Evolutionary conservation across 2,888 invertebrate genomes (phyloP).

Genomic region (Orthonychiurus folsomi): DNA sequence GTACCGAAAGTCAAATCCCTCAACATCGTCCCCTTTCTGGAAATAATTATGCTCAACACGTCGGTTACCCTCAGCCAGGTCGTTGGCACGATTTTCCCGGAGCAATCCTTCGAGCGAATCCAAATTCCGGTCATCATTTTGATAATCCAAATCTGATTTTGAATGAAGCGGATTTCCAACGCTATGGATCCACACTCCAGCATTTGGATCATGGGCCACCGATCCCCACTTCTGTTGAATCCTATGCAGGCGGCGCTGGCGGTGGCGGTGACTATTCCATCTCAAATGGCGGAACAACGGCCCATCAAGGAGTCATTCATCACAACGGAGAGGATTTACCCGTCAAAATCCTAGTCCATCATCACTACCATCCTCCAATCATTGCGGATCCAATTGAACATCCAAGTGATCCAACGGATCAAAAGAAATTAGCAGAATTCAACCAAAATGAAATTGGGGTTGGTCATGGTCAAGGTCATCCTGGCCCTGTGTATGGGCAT

Average conservation of each 20-base stretch:
- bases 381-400: not conserved
- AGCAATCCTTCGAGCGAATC: conserved; percentile 20
- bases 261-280: not conserved
- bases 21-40: conserved; percentile 34
- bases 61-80: conserved; percentile 37
- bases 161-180: conserved; percentile 11
- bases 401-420: not conserved
- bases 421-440: not conserved
- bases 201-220: conserved; percentile 4
- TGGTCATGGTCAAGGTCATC: not conserved
- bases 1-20: conserved; percentile 34
- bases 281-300: not conserved
- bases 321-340: not conserved
- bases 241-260: not conserved
- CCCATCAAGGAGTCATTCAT: not conserved
- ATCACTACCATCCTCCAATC: not conserved
- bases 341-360: not conserved
- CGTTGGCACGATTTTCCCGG: conserved; percentile 27
- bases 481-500: not conserved
- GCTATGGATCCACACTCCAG: conserved; percentile 15
- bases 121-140: conserved; percentile 15
- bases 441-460: not conserved
- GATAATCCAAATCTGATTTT: conserved; percentile 13
- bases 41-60: conserved; percentile 30
- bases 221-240: not conserved